Percentiles rank a stretch among this genome's conserved stretches.
These are phyloP conservation scores for Lemur catta DNA, from an alignment of 2,797 vertebrate genomes.

Conservation along the genomic window DNA sequence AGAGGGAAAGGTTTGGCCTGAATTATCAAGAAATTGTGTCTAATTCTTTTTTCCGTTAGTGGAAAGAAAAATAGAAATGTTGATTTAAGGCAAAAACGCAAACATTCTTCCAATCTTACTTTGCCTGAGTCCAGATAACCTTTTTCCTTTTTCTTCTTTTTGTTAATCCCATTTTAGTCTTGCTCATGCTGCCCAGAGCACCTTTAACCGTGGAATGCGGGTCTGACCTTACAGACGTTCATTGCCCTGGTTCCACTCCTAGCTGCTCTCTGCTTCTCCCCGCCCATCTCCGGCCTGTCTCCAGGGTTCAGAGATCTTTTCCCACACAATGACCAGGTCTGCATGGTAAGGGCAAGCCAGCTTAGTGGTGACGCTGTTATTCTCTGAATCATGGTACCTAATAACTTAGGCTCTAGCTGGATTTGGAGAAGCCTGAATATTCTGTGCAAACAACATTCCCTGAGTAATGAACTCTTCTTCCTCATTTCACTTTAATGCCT, in stretches of 20 bases:
- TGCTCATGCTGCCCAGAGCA: background rate
- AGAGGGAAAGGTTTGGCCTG: background rate
- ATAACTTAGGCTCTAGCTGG: background rate
- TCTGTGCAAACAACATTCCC: background rate
- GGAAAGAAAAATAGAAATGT: background rate
- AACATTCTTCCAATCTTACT: background rate
- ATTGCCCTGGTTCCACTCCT: rapidly evolving
- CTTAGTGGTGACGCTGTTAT: background rate
- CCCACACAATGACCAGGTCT: background rate
- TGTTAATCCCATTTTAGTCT: background rate
- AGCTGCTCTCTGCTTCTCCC: background rate
- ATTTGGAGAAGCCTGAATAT: background rate
- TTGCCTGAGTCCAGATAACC: background rate
- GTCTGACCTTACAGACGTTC: background rate
- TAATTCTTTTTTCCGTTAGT: background rate
- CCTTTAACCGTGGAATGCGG: background rate
- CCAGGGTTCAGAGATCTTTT: background rate
- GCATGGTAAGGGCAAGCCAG: background rate
- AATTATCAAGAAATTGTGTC: background rate
- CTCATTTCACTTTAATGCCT: background rate
- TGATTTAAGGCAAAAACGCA: background rate
- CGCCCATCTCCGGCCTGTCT: background rate
- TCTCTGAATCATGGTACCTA: background rate
- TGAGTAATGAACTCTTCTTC: background rate
- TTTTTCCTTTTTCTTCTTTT: background rate